A percentile compares a stretch with the other conserved stretches of the same genome.
These are phyloP conservation scores for Semicossyphus pulcher DNA, from an alignment of 2,113 vertebrate genomes.

Conservation along the genomic window DNA sequence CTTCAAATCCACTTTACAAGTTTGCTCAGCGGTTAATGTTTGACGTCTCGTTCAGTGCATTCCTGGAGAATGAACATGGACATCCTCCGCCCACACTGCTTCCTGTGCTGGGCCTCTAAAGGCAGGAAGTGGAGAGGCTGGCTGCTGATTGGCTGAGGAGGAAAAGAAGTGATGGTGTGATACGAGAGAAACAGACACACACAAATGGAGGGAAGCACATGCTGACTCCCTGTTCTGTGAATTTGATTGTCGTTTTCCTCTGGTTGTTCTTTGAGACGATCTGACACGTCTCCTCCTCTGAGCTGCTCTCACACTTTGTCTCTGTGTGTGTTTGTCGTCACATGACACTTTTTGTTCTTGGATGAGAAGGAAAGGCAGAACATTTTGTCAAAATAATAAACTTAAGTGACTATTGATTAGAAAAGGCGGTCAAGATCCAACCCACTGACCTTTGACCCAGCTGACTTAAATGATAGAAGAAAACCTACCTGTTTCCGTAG, in stretches of 20 bases:
- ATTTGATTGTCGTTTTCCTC: neutral
- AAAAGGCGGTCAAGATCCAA: no score
- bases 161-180: constrained; percentile 50
- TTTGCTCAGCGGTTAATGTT: constrained; percentile 55
- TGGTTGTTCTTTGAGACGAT: neutral
- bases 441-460: no score
- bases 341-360: neutral
- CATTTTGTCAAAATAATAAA: no score
- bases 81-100: constrained; percentile 60
- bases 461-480: no score
- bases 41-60: constrained; percentile 54
- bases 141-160: constrained; percentile 60
- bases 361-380: neutral
- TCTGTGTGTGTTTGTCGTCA: neutral
- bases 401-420: no score
- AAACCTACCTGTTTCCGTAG: no score
- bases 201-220: neutral
- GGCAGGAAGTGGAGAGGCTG: constrained; percentile 67
- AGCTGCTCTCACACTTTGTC: neutral
- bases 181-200: constrained; percentile 36
- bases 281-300: neutral
- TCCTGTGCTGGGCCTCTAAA: constrained; percentile 71
- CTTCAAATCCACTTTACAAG: neutral
- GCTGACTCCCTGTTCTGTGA: neutral
- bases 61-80: constrained; percentile 72